These are phyloP conservation scores for Leptonema lineaticorne DNA, from an alignment of 1,140 invertebrate species.

Conservation along the genomic window DNA sequence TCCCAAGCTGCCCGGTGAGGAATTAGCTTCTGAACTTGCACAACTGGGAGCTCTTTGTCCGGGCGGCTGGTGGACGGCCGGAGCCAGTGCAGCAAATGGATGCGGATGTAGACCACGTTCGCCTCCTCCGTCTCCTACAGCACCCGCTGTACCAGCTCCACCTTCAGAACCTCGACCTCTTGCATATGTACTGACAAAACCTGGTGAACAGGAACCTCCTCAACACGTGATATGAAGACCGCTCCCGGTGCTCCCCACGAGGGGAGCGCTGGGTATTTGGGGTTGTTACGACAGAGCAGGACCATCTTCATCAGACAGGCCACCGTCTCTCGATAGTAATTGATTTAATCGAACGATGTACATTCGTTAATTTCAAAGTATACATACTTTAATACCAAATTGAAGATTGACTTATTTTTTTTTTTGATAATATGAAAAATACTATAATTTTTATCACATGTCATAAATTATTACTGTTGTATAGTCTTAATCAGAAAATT, in stretches of 20 bases:
- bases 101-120: constrained; percentile 43
- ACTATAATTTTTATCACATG: too few species aligned
- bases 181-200: constrained; percentile 39
- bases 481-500: too few species aligned
- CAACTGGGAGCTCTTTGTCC: constrained; percentile 58
- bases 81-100: constrained; percentile 52
- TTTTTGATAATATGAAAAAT: too few species aligned
- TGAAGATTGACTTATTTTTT: too few species aligned
- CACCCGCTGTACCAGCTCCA: constrained; percentile 44
- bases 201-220: constrained; percentile 49
- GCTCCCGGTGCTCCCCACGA: constrained; percentile 72
- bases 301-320: constrained; percentile 34
- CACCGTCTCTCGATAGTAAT: constrained; percentile 35
- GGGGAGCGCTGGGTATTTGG: constrained; percentile 55
- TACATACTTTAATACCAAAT: too few species aligned
- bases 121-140: constrained; percentile 52
- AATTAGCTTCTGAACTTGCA: constrained; percentile 67
- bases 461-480: too few species aligned
- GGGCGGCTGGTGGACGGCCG: constrained; percentile 38
- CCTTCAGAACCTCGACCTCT: constrained; percentile 25
- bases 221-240: constrained; percentile 80
- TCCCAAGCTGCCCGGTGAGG: constrained; percentile 63
- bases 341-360: too few species aligned
- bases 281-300: constrained; percentile 44
- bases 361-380: too few species aligned